Evolutionary conservation across 2,113 vertebrate species (phyloP).

Genomic region (Oxyura jamaicensis): DNA sequence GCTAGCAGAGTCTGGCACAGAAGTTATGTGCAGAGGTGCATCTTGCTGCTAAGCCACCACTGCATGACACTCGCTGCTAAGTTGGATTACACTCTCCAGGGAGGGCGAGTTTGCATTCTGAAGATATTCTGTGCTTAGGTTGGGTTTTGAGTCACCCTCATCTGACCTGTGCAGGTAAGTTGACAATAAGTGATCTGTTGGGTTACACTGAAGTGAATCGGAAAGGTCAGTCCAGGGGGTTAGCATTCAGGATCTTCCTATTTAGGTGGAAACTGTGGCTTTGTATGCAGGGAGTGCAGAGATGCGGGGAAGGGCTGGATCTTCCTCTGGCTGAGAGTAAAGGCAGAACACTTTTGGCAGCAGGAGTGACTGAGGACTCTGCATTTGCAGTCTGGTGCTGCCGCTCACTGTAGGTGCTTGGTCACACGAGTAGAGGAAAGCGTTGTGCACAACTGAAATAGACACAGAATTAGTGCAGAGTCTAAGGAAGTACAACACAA

Average conservation of each 20-base stretch:
- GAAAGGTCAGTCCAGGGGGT: not conserved
- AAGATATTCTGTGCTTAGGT: not conserved
- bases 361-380: not conserved
- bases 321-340: not conserved
- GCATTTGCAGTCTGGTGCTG: not conserved
- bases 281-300: not conserved
- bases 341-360: not conserved
- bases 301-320: accelerated
- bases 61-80: not conserved
- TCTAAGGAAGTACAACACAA: not conserved
- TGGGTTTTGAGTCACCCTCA: not conserved
- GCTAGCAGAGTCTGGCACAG: not conserved
- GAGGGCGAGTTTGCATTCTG: not conserved
- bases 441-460: not conserved
- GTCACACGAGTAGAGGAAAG: not conserved
- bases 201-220: accelerated
- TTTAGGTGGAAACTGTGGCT: not conserved
- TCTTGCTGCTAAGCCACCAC: not conserved
- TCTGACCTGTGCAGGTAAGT: not conserved
- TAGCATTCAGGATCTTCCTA: not conserved
- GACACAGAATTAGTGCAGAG: not conserved
- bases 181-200: not conserved
- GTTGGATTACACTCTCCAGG: not conserved
- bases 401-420: not conserved
- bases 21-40: not conserved